Evolutionary conservation across 92 coral and sea anemone species (phyloP).

Genomic region (Palythoa grandiflora): DNA sequence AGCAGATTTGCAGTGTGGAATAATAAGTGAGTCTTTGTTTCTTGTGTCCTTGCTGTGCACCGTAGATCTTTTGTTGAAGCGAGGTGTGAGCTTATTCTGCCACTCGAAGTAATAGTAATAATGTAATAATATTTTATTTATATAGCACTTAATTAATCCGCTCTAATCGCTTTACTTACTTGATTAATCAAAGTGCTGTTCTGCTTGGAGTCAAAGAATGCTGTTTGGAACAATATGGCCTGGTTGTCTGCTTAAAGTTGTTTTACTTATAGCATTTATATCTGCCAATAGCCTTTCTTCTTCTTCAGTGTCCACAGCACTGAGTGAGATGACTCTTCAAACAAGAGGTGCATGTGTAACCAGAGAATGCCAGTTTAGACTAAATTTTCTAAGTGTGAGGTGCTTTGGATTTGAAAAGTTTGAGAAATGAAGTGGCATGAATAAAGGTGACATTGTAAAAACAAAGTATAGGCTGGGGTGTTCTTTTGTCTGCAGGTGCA

Average conservation of each 20-base stretch:
- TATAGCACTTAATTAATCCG: no score
- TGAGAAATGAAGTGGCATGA: neutral
- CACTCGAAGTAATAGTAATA: neutral
- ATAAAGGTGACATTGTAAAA: neutral
- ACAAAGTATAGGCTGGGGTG: neutral
- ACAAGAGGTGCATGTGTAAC: neutral
- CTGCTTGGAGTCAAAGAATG: conserved; percentile 4
- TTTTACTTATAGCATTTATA: neutral
- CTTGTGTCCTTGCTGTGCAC: no score
- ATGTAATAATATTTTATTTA: no score
- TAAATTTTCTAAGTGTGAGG: neutral
- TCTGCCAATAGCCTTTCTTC: neutral
- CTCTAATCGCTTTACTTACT: no score
- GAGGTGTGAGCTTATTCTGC: neutral
- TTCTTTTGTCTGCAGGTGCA: neutral
- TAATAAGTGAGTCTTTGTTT: no score
- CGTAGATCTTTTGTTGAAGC: no score
- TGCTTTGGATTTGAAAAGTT: neutral
- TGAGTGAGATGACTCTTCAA: neutral
- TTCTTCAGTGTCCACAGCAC: neutral
- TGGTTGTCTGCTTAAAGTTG: neutral
- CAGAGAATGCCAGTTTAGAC: neutral
- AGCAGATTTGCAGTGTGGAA: neutral
- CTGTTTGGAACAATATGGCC: neutral
- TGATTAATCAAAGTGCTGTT: neutral